Base-by-base conservation (phyloP, 2,888 invertebrate species). In the Drosophila maculinotata region DNA sequence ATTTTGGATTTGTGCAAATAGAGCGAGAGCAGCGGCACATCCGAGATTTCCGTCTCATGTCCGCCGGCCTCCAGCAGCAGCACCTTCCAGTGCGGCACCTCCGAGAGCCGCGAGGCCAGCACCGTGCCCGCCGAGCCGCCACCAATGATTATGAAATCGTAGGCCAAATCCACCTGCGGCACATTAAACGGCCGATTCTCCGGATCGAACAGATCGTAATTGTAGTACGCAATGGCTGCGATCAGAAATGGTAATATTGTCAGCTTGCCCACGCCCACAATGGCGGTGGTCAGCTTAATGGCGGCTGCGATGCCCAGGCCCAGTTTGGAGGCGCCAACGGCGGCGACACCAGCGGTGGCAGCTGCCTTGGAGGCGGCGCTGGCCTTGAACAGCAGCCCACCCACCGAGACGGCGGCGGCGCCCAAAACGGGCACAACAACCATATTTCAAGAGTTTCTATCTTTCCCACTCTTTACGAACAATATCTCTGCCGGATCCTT, bases 1-100 rank as follows among this genome's bases (percentile, higher is more conserved):
- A 97, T 90, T 92, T 96, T 96, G 90, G 97, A 97, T 86, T 97
- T 96, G 91, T 97, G 97, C 85, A 97, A 93, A 90, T 96, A 97
- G 41, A 97, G 90, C 36, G 97, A 97, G n/a, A 97, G 91, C 45
- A 97, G 93, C 0, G 97, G 97, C 3, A 97, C 97, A 89, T 97
- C 97, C 0, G 96, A 95, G 44, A 97, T 95, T 88, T 97, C 96
- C 0, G 96, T 96, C 90, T 97, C 97, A 75, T 96, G 96, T 0
- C 96, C 97, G 8, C 97, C 97, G 0, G 97, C 97, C 90, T 97
- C 97, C 39, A 97, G 85, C 9, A 97, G 90, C 42, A 97, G 91
- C 0, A 97, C 95, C 82, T 94, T 96, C 96, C 96, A 97, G 6
- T 94, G 93, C 3, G 94, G 93, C 15, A 95, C 93, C 89, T 97